phyloP scores from a whole-genome alignment of 1,140 invertebrate genomes.

The Drosophila athabasca region DNA sequence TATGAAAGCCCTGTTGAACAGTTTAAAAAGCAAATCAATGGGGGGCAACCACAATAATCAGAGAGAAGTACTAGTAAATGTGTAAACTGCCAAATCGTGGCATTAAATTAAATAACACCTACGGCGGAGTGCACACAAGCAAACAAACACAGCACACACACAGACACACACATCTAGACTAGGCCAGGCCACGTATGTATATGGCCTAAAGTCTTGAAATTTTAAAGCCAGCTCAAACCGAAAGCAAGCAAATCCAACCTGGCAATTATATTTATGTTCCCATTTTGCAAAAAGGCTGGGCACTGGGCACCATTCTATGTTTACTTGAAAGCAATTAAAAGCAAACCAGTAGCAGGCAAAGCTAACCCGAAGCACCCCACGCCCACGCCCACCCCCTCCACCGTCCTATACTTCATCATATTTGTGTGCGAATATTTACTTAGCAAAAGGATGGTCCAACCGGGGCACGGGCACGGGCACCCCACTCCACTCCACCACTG shows the following conservation, averaged over 20 bases:
- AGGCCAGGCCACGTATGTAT: constrained; percentile 7
- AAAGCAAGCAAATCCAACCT: constrained; percentile 32
- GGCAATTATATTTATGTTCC: constrained; percentile 74
- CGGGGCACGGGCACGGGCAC: background rate
- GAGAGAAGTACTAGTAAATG: constrained; percentile 23
- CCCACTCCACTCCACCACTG: constrained; percentile 2
- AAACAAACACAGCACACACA: constrained; percentile 9
- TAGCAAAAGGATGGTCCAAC: constrained; percentile 20
- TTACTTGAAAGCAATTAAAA: constrained; percentile 80
- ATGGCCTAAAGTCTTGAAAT: constrained; percentile 48
- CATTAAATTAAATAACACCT: constrained; percentile 63
- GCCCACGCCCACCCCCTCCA: background rate
- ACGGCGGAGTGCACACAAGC: constrained; percentile 18
- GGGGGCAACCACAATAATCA: constrained; percentile 30
- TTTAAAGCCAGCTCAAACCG: constrained; percentile 18
- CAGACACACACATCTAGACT: constrained; percentile 21
- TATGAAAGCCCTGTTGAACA: background rate
- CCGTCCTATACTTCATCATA: constrained; percentile 65
- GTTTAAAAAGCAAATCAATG: constrained; percentile 18
- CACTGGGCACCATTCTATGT: constrained; percentile 36
- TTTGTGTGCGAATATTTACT: constrained; percentile 74
- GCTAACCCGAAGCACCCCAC: background rate
- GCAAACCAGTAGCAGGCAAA: constrained; percentile 56
- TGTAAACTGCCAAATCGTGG: constrained; percentile 60
- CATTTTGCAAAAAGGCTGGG: constrained; percentile 20